Percentiles rank a stretch among this genome's conserved stretches.
Evolutionary conservation across 1,140 invertebrate genomes (phyloP).

Genomic region (Drosophila fuyamai): DNA sequence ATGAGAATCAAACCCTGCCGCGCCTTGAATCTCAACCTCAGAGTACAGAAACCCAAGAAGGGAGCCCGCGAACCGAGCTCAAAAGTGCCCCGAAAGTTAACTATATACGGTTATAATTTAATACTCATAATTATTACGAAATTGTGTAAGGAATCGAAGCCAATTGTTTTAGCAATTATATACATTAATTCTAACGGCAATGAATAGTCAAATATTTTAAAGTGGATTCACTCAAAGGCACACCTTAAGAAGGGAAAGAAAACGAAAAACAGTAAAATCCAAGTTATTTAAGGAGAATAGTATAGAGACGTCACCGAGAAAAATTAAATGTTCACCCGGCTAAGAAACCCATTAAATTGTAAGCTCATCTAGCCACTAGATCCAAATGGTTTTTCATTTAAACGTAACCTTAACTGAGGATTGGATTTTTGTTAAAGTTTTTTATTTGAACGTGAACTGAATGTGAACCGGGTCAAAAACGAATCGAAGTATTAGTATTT

Average conservation of each 20-base stretch:
- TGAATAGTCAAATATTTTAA: conserved; percentile 51
- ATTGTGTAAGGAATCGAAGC: conserved; percentile 66
- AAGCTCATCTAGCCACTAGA: conserved; percentile 67
- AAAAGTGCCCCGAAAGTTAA: conserved; percentile 63
- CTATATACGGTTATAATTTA: conserved; percentile 53
- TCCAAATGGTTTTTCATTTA: conserved; percentile 33
- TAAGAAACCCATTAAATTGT: conserved; percentile 49
- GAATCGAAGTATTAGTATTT: conserved; percentile 41
- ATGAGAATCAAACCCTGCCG: conserved; percentile 27
- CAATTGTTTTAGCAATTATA: conserved; percentile 84
- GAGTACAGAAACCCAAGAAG: conserved; percentile 34
- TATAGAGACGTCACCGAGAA: conserved; percentile 48
- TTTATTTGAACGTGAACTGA: conserved; percentile 45
- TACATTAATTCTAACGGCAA: conserved; percentile 45
- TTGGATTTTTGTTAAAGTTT: conserved; percentile 39
- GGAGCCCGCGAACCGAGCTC: conserved; percentile 46
- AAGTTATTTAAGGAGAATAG: conserved; percentile 48
- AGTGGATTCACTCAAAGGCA: conserved; percentile 54
- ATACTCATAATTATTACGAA: conserved; percentile 36
- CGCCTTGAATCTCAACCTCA: conserved; percentile 39
- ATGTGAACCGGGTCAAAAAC: conserved; percentile 19
- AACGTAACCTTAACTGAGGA: conserved; percentile 29
- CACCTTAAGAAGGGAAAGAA: conserved; percentile 34
- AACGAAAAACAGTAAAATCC: conserved; percentile 21
- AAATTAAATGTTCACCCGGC: conserved; percentile 43